Conservation (phyloP, 2,113 vertebrate species). For the Crotalus viridis region DNA sequence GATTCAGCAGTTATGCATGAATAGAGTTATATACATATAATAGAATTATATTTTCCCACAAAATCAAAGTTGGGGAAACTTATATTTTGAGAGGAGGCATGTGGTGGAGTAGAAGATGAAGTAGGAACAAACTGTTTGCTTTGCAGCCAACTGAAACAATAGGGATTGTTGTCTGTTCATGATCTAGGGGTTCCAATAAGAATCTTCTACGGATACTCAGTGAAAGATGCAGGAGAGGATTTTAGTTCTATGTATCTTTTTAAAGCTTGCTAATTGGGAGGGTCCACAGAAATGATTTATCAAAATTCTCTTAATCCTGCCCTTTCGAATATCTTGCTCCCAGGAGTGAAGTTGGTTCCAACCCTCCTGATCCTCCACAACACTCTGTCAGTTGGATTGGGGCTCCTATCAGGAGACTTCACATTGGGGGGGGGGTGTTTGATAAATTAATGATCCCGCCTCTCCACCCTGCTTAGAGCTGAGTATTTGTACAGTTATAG, state of each 20-base stretch:
- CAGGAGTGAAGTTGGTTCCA: not conserved
- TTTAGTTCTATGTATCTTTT: not conserved
- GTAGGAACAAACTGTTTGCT: not conserved
- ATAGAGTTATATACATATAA: not conserved
- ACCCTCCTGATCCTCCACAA: not conserved
- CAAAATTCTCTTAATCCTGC: not conserved
- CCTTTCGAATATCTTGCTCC: not conserved
- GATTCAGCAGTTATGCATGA: not conserved
- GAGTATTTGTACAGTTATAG: not conserved
- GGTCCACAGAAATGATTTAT: conserved; percentile 7
- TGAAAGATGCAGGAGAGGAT: not conserved
- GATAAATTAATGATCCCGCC: not conserved
- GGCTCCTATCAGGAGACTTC: not conserved
- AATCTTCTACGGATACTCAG: not conserved
- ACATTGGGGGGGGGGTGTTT: not conserved
- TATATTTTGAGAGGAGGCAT: not conserved
- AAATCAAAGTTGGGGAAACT: not conserved
- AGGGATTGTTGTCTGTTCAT: too few species aligned
- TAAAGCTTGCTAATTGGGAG: not conserved
- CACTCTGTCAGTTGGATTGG: not conserved
- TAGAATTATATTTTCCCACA: not conserved
- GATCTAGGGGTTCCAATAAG: not conserved
- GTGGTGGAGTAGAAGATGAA: not conserved
- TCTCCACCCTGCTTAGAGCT: not conserved
- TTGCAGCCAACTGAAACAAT: not conserved